Evolutionary conservation across 2,888 invertebrate species (phyloP), one percentile per base, ranked within the genome.

Genomic region (Megamerina dolium): DNA sequence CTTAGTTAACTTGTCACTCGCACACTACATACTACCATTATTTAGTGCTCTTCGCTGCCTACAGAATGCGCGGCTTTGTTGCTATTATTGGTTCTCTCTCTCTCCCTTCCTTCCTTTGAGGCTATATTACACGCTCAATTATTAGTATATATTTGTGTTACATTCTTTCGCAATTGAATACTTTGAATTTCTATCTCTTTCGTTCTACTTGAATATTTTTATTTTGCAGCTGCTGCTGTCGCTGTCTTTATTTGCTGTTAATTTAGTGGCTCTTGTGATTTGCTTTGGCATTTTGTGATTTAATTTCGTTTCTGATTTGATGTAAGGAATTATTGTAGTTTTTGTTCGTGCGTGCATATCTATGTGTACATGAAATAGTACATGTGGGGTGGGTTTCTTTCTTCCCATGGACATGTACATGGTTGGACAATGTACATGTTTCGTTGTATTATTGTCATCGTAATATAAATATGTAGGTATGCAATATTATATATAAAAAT

Each of bases 1-100:
- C 47, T 45, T 54, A 53, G 60, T 56, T 59, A 57, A 59, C 53
- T 46, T 59, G 54, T 61, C 57, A 55, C 21, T 23, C 29, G 29
- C 21, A 14, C 33, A 18, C 32, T 19, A n/a, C 21, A 13, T 31
- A 12, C 13, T 20, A 6, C n/a, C 9, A 8, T 23, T 23, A 23
- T 23, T 20, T n/a, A 20, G 17, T 34, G 33, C 35, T 41, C 34
- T n/a, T 2, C n/a, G n/a, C 29, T 29, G 5, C 32, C 34, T 36
- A 35, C 20, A 9, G 12, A 3, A 23, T 37, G 17, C 23, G n/a
- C n/a, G 12, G 14, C 26, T 37, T 29, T 23, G 39, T n/a, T n/a
- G n/a, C n/a, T n/a, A n/a, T n/a, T n/a, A 26, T 45, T 41, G 32
- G 48, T 49, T 45, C 51, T 46, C 47, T 49, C 41, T 12, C 39